Conservation (phyloP, 1,140 invertebrate species). For the Cotesia typhae region DNA sequence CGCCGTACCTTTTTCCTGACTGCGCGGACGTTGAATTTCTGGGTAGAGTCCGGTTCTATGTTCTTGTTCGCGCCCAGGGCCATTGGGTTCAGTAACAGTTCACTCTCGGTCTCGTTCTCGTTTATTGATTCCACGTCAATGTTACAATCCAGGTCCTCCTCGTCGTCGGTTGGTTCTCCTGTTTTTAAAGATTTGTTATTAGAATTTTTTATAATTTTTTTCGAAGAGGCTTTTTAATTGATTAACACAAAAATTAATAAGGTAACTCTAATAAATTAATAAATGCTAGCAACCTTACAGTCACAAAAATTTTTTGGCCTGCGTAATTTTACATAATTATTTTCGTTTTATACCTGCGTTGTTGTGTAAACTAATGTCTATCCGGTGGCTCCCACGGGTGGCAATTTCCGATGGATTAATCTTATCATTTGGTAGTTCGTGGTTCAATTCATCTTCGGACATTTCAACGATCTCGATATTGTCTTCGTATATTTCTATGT, state of each 20-base stretch:
- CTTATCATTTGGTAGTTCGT: no score
- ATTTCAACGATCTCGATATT: slow-evolving; percentile 22
- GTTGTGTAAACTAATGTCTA: no score
- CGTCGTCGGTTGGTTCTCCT: slow-evolving; percentile 40
- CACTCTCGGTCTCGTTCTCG: slow-evolving; percentile 39
- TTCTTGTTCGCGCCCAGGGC: slow-evolving; percentile 41
- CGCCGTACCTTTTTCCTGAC: slow-evolving; percentile 49
- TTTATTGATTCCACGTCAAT: slow-evolving; percentile 49
- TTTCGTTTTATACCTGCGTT: no score
- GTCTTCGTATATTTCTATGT: slow-evolving; percentile 30
- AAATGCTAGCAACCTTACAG: background rate
- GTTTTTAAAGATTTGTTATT: background rate
- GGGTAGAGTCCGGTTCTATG: slow-evolving; percentile 59
- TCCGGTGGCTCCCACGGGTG: no score
- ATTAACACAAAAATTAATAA: no score
- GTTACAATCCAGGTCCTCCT: slow-evolving; percentile 44
- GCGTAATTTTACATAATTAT: no score
- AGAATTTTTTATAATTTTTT: background rate
- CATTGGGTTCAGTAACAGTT: slow-evolving; percentile 55
- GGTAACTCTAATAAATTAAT: no score
- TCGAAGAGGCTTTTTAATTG: no score
- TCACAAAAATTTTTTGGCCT: no score
- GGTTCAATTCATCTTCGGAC: background rate
- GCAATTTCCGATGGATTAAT: no score
- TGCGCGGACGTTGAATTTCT: slow-evolving; percentile 44